phyloP scores from a whole-genome alignment of 37 sponge, comb jelly and placozoan species.

The Halisarca cf. caerulea region DNA sequence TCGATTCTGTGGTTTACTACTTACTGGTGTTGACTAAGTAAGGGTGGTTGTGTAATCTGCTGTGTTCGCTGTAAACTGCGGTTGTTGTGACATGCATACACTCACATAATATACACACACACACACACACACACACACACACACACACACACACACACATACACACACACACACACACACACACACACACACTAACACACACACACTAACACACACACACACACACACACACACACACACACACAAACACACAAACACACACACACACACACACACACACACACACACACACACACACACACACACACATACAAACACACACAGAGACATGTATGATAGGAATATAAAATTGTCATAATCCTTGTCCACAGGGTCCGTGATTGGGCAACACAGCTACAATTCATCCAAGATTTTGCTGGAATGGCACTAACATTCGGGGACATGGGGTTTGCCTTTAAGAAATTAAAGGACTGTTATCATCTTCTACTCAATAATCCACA shows the following conservation, averaged over 20 bases:
- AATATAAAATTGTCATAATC: no score
- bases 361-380: background rate
- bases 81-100: no score
- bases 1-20: background rate
- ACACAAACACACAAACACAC: no score
- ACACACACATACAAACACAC: no score
- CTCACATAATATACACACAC: no score
- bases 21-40: constrained; percentile 1
- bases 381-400: constrained; percentile 2
- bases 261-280: constrained; percentile 21
- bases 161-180: background rate
- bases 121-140: constrained; percentile 21
- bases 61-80: no score
- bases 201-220: no score
- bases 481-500: background rate
- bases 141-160: background rate
- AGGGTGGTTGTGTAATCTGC: no score
- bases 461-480: constrained; percentile 11
- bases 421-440: constrained; percentile 15
- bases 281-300: constrained; percentile 25
- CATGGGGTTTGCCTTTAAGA: constrained; percentile 21
- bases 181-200: constrained; percentile 12
- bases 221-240: constrained; percentile 21
- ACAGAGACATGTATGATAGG: no score
- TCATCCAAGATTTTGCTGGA: constrained; percentile 19